Percentiles rank a stretch among this genome's conserved stretches.
Evolutionary conservation across 2,888 invertebrate species (phyloP).

Genomic region (Cephus pulcher): DNA sequence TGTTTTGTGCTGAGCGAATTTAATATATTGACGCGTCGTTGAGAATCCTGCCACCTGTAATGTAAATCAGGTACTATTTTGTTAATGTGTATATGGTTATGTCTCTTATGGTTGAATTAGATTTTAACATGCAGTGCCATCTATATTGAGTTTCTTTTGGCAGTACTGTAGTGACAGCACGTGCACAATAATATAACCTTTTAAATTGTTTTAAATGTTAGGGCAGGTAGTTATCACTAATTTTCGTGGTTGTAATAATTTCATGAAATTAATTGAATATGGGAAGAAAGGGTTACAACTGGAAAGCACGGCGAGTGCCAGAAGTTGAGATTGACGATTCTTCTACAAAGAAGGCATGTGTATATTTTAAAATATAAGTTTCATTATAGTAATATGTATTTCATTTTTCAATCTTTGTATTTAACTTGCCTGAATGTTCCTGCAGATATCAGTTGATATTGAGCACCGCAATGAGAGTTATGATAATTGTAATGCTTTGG

Average conservation of each 20-base stretch:
- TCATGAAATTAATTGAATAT: conserved; percentile 59
- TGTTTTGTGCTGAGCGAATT: too few species aligned
- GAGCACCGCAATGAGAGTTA: conserved; percentile 71
- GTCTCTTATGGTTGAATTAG: too few species aligned
- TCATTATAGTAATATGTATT: conserved; percentile 13
- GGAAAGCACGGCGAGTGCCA: conserved; percentile 78
- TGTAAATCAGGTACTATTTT: too few species aligned
- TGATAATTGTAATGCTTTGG: conserved; percentile 83
- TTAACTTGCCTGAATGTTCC: conserved; percentile 44
- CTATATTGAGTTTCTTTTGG: too few species aligned
- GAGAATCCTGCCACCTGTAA: too few species aligned
- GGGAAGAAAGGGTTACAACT: conserved; percentile 82
- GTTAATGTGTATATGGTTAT: too few species aligned
- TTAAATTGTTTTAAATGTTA: not conserved
- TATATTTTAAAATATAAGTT: not conserved
- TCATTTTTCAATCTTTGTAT: conserved; percentile 11
- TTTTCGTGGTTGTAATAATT: not conserved
- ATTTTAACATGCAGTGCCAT: too few species aligned
- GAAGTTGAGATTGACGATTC: conserved; percentile 79
- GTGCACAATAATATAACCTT: not conserved
- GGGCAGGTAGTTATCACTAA: not conserved
- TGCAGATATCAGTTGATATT: conserved; percentile 77
- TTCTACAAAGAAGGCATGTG: conserved; percentile 74
- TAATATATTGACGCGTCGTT: too few species aligned
- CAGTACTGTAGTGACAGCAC: not conserved